Evolutionary conservation across 2,888 invertebrate species (phyloP).

Genomic region (Tridacna crocea): DNA sequence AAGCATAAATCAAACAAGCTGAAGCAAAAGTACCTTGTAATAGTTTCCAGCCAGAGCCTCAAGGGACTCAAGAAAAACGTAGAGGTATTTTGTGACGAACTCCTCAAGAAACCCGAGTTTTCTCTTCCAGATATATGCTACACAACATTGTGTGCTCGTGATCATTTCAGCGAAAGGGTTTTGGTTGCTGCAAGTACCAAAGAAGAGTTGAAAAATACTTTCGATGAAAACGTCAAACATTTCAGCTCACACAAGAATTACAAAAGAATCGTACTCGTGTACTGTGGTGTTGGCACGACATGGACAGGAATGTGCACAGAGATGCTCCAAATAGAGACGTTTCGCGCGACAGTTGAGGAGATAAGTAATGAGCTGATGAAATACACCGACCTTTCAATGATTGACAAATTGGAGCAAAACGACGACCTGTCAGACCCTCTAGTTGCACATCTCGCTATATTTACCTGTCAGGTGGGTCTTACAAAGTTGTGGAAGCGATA

Average conservation of each 20-base stretch:
- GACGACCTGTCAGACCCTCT: slow-evolving; percentile 50
- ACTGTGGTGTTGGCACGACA: slow-evolving; percentile 67
- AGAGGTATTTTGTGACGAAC: neutral
- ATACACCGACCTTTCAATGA: slow-evolving; percentile 29
- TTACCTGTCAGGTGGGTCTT: slow-evolving; percentile 70
- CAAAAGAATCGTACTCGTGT: slow-evolving; percentile 62
- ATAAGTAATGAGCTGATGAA: neutral
- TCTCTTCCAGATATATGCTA: slow-evolving; percentile 24
- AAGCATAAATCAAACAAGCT: neutral
- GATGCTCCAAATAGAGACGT: slow-evolving; percentile 34
- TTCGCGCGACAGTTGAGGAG: neutral
- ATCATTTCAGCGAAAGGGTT: slow-evolving; percentile 52
- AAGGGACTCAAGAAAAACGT: slow-evolving; percentile 8
- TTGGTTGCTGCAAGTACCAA: slow-evolving; percentile 34
- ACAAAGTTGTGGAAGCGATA: slow-evolving; percentile 60
- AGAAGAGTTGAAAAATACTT: neutral
- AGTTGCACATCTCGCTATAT: slow-evolving; percentile 69
- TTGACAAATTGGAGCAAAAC: slow-evolving; percentile 21
- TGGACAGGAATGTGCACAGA: slow-evolving; percentile 67
- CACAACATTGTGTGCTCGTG: slow-evolving; percentile 62
- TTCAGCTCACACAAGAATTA: neutral
- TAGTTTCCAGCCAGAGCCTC: neutral
- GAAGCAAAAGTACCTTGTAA: neutral
- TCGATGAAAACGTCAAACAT: neutral
- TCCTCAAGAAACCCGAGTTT: neutral